Evolutionary conservation across 35 echinoderm and acorn worm species (phyloP), one percentile per base, ranked within the genome.

Genomic region (Patiria miniata): DNA sequence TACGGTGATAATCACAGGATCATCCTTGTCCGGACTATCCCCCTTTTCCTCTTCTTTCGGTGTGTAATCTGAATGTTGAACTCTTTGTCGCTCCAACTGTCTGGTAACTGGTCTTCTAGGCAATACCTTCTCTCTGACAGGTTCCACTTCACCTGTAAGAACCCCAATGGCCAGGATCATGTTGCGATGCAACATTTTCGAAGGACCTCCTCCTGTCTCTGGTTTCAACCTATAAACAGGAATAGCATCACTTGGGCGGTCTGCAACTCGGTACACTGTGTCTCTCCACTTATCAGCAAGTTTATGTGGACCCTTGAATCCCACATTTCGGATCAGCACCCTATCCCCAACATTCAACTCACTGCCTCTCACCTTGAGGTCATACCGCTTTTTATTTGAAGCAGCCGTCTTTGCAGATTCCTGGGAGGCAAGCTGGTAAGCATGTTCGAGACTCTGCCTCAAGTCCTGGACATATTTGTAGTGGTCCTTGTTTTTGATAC

Each of bases 261-360:
- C 50, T 37, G 69, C 79, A 18, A 91, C 69, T 7, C 84, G 33
- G 26, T 91, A 85, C 5, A 78, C 42, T 0, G 16, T 80, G 40
- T 78, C 33, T 42, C 89, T 52, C 90, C 94, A 96, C 23, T 60
- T 22, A 39, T 96, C 82, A 30, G 86, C 94, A 32, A 96, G 52
- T 40, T 96, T 96, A 15, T 89, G 87, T 52, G 91, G 91, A 30
- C 94, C 94, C 61, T 59, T 65, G 15, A 92, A 47, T 7, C 68
- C 90, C 40, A 89, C 73, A 81, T 96, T 96, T 78, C 84, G 85
- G 23, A 96, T 86, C 10, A 92, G 79, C 9, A 96, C 94, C 17
- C 94, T 36, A 85, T 95, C 94, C 16, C 58, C 60, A 1, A 44
- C 53, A 9, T 10, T 29, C 22, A 68, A 38, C 14, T 42, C n/a